Evolutionary conservation across 2,797 vertebrate genomes (phyloP), one percentile per base, ranked within the genome.

Genomic region (Sebastes flavidus): DNA sequence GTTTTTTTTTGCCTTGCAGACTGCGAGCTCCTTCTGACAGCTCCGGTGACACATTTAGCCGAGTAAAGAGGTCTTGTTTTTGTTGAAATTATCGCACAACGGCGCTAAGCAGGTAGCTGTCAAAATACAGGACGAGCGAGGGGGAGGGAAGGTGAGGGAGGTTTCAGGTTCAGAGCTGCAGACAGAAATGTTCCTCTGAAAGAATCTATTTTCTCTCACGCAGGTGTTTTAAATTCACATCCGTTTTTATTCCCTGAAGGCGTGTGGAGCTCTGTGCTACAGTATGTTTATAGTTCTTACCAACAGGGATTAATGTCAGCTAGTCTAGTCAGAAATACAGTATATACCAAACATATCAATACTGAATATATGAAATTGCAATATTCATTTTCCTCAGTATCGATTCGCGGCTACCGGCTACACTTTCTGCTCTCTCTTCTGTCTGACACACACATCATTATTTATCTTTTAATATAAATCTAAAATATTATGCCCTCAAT

Each of bases 41-140:
- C 74, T 63, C 52, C 0, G 22, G 62, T 67, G 87, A 80, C 76
- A 77, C 27, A 9, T 81, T 65, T 27, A 70, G 49, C 81, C 13
- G 75, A 81, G 75, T 46, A 78, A 73, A 81, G 60, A 77, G 36
- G 52, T 72, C 56, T 60, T 80, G 78, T 80, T 83, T 86, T 80
- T 72, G 65, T 74, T 56, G 56, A 72, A 78, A 70, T 85, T 82
- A 83, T 82, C 65, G 9, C 69, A 71, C 72, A 20, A 38, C 8
- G 4, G 32, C 52, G 4, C 22, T 20, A 60, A 78, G 62, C 75
- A 66, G 86, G 65, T 60, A 82, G 74, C 68, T 86, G 87, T 91
- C 77, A 85, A 68, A 80, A 85, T 70, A 59, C 63, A 77, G 68
- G 66, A 55, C 18, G 2, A 36, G 34, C 24, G 36, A 34, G 42